A percentile compares a stretch with the other conserved stretches of the same genome.
These are phyloP conservation scores for Megaceryle maxima DNA, from an alignment of 2,113 vertebrate genomes.

Conservation along the genomic window DNA sequence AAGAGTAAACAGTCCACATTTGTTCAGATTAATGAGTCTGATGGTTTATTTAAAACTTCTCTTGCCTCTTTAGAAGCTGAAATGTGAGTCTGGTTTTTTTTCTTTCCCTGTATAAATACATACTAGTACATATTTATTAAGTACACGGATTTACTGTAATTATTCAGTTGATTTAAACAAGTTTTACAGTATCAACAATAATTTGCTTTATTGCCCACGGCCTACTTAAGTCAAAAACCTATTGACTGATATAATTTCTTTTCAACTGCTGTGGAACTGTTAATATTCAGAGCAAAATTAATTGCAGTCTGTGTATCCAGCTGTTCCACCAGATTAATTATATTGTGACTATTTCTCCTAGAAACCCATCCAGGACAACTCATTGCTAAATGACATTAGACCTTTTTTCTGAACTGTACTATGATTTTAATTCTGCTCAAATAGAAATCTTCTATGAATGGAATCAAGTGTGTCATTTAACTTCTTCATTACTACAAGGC, in stretches of 20 bases:
- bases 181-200: constrained; percentile 70
- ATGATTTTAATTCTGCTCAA: constrained; percentile 33
- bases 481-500: neutral
- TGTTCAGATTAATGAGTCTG: neutral
- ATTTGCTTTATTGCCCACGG: constrained; percentile 76
- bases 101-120: neutral
- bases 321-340: constrained; percentile 76
- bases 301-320: constrained; percentile 71
- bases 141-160: constrained; percentile 46
- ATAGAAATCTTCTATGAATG: constrained; percentile 22
- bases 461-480: constrained; percentile 41
- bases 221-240: constrained; percentile 73
- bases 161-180: constrained; percentile 57
- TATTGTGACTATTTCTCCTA: constrained; percentile 48
- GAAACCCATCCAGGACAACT: constrained; percentile 51
- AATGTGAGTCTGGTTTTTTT: neutral
- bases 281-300: constrained; percentile 78
- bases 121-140: constrained; percentile 46
- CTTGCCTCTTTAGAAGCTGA: neutral
- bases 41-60: neutral
- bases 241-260: constrained; percentile 71
- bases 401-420: constrained; percentile 42
- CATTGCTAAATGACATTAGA: constrained; percentile 7
- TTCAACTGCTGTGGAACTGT: constrained; percentile 69
- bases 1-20: constrained; percentile 8